A percentile compares a stretch with the other conserved stretches of the same genome.
These are phyloP conservation scores for Ptilorrhoa leucosticta DNA, from an alignment of 2,113 vertebrate genomes.

Conservation along the genomic window DNA sequence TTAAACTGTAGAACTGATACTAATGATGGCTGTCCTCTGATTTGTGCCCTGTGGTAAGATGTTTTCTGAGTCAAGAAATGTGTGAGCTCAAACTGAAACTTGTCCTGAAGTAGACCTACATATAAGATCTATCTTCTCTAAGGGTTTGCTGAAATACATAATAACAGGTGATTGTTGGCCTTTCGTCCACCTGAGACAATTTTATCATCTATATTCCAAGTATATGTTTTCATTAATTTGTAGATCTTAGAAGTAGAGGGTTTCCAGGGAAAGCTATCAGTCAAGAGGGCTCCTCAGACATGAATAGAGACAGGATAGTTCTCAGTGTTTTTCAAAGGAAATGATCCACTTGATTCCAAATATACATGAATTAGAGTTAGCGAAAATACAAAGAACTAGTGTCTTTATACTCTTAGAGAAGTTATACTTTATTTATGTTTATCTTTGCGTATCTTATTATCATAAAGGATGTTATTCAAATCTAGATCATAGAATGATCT, in stretches of 20 bases:
- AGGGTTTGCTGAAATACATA: background rate
- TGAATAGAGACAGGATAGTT: background rate
- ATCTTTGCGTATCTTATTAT: background rate
- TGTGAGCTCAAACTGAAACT: background rate
- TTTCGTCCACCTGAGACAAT: background rate
- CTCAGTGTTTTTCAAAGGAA: background rate
- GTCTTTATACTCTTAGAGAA: background rate
- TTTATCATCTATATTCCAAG: background rate
- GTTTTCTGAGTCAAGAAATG: background rate
- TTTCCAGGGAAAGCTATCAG: too few relatives aligned
- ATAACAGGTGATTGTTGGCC: background rate
- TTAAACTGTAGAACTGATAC: background rate
- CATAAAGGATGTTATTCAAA: background rate
- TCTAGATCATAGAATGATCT: background rate
- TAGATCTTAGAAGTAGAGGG: too few relatives aligned
- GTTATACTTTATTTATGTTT: background rate
- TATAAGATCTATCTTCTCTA: background rate
- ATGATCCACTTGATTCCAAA: background rate
- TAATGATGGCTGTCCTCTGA: background rate
- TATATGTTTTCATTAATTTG: background rate
- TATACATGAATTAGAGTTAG: background rate
- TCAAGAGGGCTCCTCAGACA: background rate
- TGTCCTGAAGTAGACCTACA: background rate
- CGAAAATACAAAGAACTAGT: background rate
- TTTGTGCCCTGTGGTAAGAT: background rate